Evolutionary conservation across 2,113 vertebrate species (phyloP), one percentile per base, ranked within the genome.

Genomic region (Alligator mississippiensis): DNA sequence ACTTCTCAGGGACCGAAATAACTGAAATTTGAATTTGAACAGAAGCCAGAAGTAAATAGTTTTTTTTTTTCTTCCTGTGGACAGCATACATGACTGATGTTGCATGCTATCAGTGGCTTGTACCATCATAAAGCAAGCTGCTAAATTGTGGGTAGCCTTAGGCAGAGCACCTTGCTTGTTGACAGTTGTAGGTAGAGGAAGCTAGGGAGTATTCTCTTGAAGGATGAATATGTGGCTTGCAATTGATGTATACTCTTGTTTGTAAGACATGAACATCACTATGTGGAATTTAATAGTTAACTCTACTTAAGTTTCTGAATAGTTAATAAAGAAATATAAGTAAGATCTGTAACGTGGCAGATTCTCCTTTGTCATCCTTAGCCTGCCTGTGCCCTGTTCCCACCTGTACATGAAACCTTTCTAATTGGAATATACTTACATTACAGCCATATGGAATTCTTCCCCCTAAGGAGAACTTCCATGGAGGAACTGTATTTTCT

Each of bases 11-110:
- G 47, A 47, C 7, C 47, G 7, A 47, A 47, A 47, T 47, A 47
- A 47, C 47, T 47, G 47, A 47, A 47, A 47, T 47, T 47, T 47
- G 47, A 47, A 47, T 88, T 82, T 34, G 13, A 76, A 6, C 19
- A 72, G 30, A 47, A 63, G 5, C 9, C 72, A 72, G 6, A 27
- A 88, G 38, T 0, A 0, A 70, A 2, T 17, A n/a, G 27, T 61
- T 84, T 81, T n/a, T 38, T n/a, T 38, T 38, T 47, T 47, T 47
- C 47, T 47, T 47, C 47, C 47, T 47, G 47, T 81, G 30, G 17
- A 15, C 58, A 90, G 38, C 25, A 3, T n/a, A 9, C 1, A 6
- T 60, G 38, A 57, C 55, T 79, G 0, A 0, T 72, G 12, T 11
- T 61, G 3, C 22, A 24, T 18, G 15, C 58, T 82, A 34, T 3